These are phyloP conservation scores for Drosophila kohkoa DNA, from an alignment of 1,140 invertebrate genomes.

Conservation along the genomic window DNA sequence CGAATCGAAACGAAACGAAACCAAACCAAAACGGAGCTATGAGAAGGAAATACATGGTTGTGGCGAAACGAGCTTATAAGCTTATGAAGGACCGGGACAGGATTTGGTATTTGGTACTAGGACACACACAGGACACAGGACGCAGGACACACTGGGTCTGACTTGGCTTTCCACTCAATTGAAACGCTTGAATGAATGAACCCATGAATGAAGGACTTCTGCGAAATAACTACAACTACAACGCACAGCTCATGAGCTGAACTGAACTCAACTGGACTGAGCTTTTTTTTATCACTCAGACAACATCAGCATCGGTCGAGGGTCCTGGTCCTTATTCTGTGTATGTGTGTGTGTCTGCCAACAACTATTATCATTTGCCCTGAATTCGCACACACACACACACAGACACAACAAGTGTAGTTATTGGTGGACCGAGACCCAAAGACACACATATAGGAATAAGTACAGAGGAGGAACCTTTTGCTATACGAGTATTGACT, in stretches of 20 bases:
- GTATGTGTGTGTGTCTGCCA: slow-evolving; percentile 31
- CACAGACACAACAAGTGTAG: slow-evolving; percentile 12
- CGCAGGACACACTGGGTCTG: not conserved
- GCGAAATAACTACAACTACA: slow-evolving; percentile 42
- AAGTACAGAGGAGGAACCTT: slow-evolving; percentile 13
- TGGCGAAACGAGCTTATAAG: slow-evolving; percentile 68
- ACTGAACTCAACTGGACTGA: slow-evolving; percentile 21
- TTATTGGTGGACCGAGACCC: slow-evolving; percentile 37
- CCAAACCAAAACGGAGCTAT: slow-evolving; percentile 45
- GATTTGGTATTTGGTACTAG: slow-evolving; percentile 12
- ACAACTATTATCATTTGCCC: slow-evolving; percentile 70
- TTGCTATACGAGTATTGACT: slow-evolving; percentile 18
- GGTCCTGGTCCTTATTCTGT: slow-evolving; percentile 33
- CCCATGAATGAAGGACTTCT: slow-evolving; percentile 57
- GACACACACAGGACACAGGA: not conserved
- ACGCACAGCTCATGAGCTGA: slow-evolving; percentile 27
- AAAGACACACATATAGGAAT: slow-evolving; percentile 33
- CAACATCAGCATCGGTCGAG: slow-evolving; percentile 35
- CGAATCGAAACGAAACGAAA: slow-evolving; percentile 30
- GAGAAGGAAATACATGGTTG: slow-evolving; percentile 59
- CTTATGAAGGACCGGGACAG: slow-evolving; percentile 47
- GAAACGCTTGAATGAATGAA: slow-evolving; percentile 67
- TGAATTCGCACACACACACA: slow-evolving; percentile 30
- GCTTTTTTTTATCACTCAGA: slow-evolving; percentile 53
- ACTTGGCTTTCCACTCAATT: slow-evolving; percentile 71